A percentile compares a stretch with the other conserved stretches of the same genome.
Evolutionary conservation across 2,888 invertebrate species (phyloP).

Genomic region (Microctonus brassicae): DNA sequence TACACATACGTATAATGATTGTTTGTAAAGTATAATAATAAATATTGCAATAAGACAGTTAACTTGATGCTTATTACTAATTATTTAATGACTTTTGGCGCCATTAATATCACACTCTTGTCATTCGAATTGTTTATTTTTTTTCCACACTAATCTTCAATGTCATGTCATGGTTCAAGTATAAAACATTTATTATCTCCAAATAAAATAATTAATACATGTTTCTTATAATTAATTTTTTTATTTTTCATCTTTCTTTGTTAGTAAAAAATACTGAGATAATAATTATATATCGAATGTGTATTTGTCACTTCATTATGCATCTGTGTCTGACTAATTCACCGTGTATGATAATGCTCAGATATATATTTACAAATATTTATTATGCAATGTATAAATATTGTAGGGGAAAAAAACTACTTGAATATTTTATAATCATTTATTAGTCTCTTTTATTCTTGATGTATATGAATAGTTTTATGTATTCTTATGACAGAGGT

Average conservation of each 20-base stretch:
- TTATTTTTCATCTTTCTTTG: neutral
- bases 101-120: neutral
- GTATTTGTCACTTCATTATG: neutral
- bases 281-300: neutral
- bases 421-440: neutral
- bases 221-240: too few species aligned
- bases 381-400: neutral
- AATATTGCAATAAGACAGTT: neutral
- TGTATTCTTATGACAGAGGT: neutral
- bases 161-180: neutral
- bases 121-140: neutral
- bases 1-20: neutral
- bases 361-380: neutral
- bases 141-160: neutral
- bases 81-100: neutral
- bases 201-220: neutral
- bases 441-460: neutral
- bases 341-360: neutral
- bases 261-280: neutral
- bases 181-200: neutral
- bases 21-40: neutral
- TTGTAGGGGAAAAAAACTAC: neutral
- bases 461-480: neutral
- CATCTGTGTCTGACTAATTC: neutral
- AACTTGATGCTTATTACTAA: neutral